Evolutionary conservation across 2,888 invertebrate genomes (phyloP).

Genomic region (Drosophila neotestacea): DNA sequence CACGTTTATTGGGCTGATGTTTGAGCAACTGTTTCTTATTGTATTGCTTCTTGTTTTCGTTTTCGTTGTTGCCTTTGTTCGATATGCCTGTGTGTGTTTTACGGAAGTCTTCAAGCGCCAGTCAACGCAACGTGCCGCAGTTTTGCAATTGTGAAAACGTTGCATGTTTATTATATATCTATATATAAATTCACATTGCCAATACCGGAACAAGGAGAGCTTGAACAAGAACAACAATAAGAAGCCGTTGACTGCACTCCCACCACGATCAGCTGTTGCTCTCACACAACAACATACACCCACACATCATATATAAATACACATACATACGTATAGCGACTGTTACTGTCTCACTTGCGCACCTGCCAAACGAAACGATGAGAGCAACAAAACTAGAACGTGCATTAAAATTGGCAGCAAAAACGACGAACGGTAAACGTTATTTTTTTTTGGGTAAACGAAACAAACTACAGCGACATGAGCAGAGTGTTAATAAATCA

Average conservation of each 20-base stretch:
- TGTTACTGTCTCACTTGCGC: conserved; percentile 52
- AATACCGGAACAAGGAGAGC: conserved; percentile 38
- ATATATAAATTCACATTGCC: conserved; percentile 9
- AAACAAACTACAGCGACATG: conserved; percentile 44
- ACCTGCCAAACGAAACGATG: conserved; percentile 40
- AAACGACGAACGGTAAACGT: conserved; percentile 54
- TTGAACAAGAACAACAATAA: conserved; percentile 45
- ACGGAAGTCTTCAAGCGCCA: conserved; percentile 67
- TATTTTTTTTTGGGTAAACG: conserved; percentile 46
- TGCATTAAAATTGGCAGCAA: conserved; percentile 41
- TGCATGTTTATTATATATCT: not conserved
- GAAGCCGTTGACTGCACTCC: conserved; percentile 49
- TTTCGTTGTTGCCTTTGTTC: conserved; percentile 47
- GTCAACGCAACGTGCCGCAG: conserved; percentile 74
- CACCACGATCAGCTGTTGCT: conserved; percentile 72
- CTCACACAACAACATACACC: conserved; percentile 48
- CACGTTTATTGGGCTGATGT: conserved; percentile 42
- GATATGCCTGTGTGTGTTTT: conserved; percentile 28
- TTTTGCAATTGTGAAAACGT: conserved; percentile 46
- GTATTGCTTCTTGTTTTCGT: conserved; percentile 18
- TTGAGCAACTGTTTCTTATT: conserved; percentile 60
- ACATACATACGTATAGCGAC: conserved; percentile 16
- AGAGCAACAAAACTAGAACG: conserved; percentile 61
- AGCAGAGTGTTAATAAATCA: conserved; percentile 62
- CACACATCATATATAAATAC: conserved; percentile 26